Evolutionary conservation across 2,888 invertebrate species (phyloP).

Genomic region (Phengaris arion): DNA sequence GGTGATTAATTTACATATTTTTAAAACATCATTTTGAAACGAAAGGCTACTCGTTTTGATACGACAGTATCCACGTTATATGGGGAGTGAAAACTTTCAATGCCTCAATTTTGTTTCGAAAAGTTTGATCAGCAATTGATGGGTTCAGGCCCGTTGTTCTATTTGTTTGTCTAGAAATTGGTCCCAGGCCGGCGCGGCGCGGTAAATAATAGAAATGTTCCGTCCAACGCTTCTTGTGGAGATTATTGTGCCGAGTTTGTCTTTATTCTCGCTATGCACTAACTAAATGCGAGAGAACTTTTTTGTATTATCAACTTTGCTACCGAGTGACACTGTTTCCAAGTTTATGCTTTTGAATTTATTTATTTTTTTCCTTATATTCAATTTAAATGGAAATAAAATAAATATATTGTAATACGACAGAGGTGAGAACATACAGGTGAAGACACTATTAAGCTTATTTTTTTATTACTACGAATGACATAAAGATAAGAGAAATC

Average conservation of each 20-base stretch:
- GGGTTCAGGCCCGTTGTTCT: conserved; percentile 62
- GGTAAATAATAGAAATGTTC: conserved; percentile 61
- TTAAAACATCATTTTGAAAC: no score
- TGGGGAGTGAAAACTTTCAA: conserved; percentile 54
- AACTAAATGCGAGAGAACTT: conserved; percentile 57
- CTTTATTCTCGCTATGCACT: conserved; percentile 54
- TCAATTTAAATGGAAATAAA: no score
- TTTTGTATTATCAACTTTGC: conserved; percentile 43
- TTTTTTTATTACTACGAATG: no score
- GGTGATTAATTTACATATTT: no score
- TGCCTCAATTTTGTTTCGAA: conserved; percentile 60
- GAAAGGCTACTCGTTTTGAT: conserved; percentile 25
- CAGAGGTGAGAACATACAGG: no score
- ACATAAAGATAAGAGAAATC: no score
- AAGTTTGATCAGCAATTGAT: conserved; percentile 66
- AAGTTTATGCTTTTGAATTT: conserved; percentile 2
- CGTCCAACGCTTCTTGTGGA: conserved; percentile 51
- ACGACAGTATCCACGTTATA: conserved; percentile 54
- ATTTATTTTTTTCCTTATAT: neutral
- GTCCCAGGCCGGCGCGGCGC: conserved; percentile 51
- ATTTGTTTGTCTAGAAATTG: conserved; percentile 62
- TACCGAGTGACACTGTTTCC: conserved; percentile 14
- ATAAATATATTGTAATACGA: no score
- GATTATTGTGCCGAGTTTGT: conserved; percentile 67
- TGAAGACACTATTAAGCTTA: no score